Percentiles rank a stretch among this genome's conserved stretches.
phyloP scores from a whole-genome alignment of 2,888 invertebrate genomes.

The Aromia moschata region DNA sequence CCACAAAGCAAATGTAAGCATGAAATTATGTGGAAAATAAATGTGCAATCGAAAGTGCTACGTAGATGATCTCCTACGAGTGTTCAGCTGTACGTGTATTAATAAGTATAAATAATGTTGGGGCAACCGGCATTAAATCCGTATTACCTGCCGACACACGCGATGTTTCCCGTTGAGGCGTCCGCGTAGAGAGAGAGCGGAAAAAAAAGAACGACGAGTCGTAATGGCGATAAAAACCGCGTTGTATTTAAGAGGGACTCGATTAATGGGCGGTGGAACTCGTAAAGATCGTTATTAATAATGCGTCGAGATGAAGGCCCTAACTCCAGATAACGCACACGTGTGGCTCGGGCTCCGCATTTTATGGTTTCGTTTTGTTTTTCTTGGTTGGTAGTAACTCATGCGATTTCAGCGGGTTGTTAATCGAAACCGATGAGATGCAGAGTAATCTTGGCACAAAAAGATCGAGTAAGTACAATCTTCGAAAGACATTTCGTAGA shows the following conservation, averaged over 20 bases:
- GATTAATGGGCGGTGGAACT: constrained; percentile 1
- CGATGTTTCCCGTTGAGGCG: constrained; percentile 12
- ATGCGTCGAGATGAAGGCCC: constrained; percentile 2
- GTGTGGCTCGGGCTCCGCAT: not conserved
- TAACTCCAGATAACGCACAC: not conserved
- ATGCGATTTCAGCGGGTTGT: too few relatives aligned
- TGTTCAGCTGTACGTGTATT: too few relatives aligned
- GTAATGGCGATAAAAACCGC: not conserved
- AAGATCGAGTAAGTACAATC: too few relatives aligned
- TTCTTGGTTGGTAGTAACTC: too few relatives aligned
- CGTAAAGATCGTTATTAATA: constrained; percentile 14
- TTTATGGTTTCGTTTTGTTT: not conserved
- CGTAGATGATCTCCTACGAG: too few relatives aligned
- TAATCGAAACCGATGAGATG: too few relatives aligned
- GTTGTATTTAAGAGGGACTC: not conserved
- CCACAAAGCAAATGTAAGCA: too few relatives aligned
- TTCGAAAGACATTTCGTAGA: too few relatives aligned
- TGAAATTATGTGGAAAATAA: too few relatives aligned
- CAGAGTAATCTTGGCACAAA: too few relatives aligned
- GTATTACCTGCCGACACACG: constrained; percentile 16
- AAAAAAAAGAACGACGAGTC: too few relatives aligned
- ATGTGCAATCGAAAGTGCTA: too few relatives aligned
- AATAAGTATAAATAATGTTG: constrained; percentile 11
- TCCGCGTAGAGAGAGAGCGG: not conserved
- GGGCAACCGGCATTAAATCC: constrained; percentile 20